Conservation (phyloP, 2,113 vertebrate species). For the Stegastes partitus region DNA sequence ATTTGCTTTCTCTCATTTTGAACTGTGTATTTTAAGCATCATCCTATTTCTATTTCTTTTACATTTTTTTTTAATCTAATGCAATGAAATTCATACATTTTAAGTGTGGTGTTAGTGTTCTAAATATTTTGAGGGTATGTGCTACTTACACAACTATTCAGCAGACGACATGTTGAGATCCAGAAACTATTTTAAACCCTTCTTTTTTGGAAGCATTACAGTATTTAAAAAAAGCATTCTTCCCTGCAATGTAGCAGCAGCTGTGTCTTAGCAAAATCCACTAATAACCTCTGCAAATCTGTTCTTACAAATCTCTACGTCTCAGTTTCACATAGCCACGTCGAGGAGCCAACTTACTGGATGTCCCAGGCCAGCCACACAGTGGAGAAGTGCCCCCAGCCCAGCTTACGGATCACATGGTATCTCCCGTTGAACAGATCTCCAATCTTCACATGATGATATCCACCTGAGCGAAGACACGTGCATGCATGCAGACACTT, state of each 20-base stretch:
- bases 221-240: background rate
- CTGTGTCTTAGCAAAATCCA: background rate
- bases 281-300: background rate
- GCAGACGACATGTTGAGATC: background rate
- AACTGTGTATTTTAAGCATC: too few relatives aligned
- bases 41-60: too few relatives aligned
- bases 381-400: conserved; percentile 99
- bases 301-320: background rate
- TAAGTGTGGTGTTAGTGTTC: too few relatives aligned
- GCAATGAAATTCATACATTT: too few relatives aligned
- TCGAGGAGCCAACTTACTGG: conserved; percentile 86
- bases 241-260: background rate
- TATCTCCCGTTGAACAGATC: conserved; percentile 95
- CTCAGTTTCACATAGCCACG: background rate
- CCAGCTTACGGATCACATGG: conserved; percentile 97
- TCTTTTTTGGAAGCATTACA: background rate
- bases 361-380: conserved; percentile 99
- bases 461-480: conserved; percentile 87
- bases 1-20: too few relatives aligned
- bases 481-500: background rate
- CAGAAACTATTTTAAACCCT: background rate
- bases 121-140: too few relatives aligned
- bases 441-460: conserved; percentile 97
- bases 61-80: too few relatives aligned
- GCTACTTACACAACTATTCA: background rate